Conservation (phyloP, 1,140 invertebrate genomes). For the Listronotus bonariensis region DNA sequence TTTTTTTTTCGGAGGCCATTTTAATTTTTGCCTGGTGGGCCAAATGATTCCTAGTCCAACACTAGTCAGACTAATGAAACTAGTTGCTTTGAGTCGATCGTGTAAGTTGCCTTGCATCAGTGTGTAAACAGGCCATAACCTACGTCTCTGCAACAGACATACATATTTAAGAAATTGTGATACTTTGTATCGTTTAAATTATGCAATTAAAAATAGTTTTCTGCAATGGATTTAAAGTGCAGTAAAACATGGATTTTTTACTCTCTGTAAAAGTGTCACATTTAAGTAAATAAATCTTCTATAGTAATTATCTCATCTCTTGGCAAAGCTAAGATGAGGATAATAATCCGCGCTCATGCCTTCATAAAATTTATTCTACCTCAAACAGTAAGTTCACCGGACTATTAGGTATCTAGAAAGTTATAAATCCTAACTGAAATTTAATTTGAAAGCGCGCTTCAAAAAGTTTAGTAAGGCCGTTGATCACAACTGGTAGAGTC, state of each 20-base stretch:
- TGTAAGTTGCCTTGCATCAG: too few relatives aligned
- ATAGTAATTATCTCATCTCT: constrained; percentile 21
- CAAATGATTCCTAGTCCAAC: too few relatives aligned
- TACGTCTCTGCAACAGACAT: too few relatives aligned
- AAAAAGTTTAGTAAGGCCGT: constrained; percentile 17
- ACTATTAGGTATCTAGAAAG: constrained; percentile 17
- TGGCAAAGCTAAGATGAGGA: constrained; percentile 5
- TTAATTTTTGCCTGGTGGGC: too few relatives aligned
- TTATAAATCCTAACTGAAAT: constrained; percentile 22
- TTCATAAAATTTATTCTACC: constrained; percentile 21
- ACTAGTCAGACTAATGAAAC: too few relatives aligned
- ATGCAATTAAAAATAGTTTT: too few relatives aligned
- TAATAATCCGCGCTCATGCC: constrained; percentile 5
- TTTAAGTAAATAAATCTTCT: constrained; percentile 22
- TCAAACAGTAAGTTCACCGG: constrained; percentile 20
- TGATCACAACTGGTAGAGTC: constrained; percentile 13
- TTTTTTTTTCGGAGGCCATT: too few relatives aligned
- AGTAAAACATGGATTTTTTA: constrained; percentile 16
- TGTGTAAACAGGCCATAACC: too few relatives aligned
- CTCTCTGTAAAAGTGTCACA: constrained; percentile 8
- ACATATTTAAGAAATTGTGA: too few relatives aligned
- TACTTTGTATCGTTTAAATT: too few relatives aligned
- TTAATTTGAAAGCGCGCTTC: constrained; percentile 20
- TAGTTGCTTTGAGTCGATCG: too few relatives aligned
- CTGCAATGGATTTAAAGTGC: too few relatives aligned